Evolutionary conservation across 1,140 invertebrate genomes (phyloP).

Genomic region (Rhagoletis pomonella): DNA sequence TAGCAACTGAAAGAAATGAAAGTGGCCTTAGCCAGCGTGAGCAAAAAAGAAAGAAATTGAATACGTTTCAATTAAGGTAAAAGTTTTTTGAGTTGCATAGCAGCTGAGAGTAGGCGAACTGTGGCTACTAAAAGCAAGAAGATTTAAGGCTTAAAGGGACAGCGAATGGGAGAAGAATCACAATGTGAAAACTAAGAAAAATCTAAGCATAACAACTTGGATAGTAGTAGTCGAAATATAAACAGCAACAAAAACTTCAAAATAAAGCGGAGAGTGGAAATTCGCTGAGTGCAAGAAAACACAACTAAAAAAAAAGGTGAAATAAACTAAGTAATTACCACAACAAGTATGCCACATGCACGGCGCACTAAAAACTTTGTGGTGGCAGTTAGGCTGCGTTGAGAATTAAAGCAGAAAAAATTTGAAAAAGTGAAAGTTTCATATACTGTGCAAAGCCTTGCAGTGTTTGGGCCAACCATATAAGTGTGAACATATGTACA

Average conservation of each 20-base stretch:
- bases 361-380: not conserved
- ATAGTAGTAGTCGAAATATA: not conserved
- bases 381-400: not conserved
- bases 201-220: not conserved
- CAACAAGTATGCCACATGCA: not conserved
- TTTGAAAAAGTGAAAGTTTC: not conserved
- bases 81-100: slow-evolving; percentile 6
- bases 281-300: not conserved
- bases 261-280: no score
- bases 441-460: not conserved
- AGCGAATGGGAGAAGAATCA: not conserved
- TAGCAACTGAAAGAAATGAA: not conserved
- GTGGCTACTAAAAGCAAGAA: not conserved
- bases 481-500: not conserved
- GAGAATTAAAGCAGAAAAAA: not conserved
- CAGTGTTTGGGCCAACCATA: not conserved
- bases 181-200: not conserved
- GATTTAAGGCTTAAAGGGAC: not conserved
- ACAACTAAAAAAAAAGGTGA: not conserved
- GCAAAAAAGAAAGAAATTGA: not conserved
- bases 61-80: slow-evolving; percentile 36
- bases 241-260: no score
- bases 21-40: not conserved
- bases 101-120: not conserved
- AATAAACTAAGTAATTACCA: slow-evolving; percentile 8